phyloP scores from a whole-genome alignment of 2,113 vertebrate species.

The Gnathochromis pfefferi region DNA sequence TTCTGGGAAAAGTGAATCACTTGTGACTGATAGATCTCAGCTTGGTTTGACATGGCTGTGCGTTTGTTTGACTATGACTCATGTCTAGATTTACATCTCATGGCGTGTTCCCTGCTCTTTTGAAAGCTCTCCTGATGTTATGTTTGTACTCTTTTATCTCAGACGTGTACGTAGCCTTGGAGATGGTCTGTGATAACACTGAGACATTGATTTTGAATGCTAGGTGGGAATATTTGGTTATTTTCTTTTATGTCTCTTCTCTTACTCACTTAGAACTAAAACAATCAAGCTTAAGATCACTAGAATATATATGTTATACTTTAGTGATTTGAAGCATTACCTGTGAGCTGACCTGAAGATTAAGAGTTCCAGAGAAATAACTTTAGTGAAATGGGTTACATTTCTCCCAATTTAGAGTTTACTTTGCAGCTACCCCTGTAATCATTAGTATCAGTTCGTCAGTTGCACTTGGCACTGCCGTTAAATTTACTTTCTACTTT shows the following conservation, averaged over 20 bases:
- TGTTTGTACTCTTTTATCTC: background rate
- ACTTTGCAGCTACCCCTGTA: background rate
- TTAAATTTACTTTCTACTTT: background rate
- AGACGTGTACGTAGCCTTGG: background rate
- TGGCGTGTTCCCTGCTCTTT: background rate
- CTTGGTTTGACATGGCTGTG: conserved; percentile 14
- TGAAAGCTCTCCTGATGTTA: background rate
- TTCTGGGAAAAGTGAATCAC: conserved; percentile 45
- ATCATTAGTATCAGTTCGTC: background rate
- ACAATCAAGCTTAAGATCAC: background rate
- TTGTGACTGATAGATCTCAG: conserved; percentile 27
- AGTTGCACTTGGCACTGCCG: background rate
- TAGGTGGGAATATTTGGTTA: background rate
- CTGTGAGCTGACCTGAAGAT: background rate
- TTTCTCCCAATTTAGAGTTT: background rate
- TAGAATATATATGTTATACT: background rate
- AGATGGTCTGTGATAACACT: background rate
- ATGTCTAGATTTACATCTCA: conserved; percentile 9
- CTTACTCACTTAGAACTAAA: background rate
- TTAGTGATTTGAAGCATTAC: background rate
- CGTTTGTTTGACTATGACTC: conserved; percentile 33
- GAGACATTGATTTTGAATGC: background rate
- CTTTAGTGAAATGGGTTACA: background rate
- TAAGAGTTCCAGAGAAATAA: background rate
- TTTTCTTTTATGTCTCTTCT: background rate